Base-by-base conservation (phyloP, 2,797 vertebrate genomes). In the Petrocephalus schoutedeni region DNA sequence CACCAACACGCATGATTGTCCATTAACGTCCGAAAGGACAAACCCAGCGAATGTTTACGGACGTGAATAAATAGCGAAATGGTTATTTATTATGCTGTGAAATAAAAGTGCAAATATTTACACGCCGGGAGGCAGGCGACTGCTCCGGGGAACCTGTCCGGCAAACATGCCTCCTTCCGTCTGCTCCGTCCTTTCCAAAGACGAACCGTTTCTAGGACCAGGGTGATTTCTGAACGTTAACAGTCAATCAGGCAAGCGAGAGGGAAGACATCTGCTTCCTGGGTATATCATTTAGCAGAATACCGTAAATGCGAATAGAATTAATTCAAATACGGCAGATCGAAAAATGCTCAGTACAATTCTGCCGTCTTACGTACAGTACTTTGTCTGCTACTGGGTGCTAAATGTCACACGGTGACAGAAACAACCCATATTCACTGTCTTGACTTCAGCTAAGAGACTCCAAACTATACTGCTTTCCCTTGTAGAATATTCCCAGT, bases 91-190 rank as follows among this genome's bases (percentile, higher is more conserved):
- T 80, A 80, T 80, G 74, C 19, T 80, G 32, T n/a, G 19, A 16
- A 19, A 80, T 49, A 80, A 49, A 80, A 80, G 74, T 80, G 45
- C 41, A 80, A 49, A 80, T 80, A 49, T 80, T 80, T 80, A 80
- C 5, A 16, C 3, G 41, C 41, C 19, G 6, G 41, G 6, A 49
- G 74, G 7, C 74, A 80, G 41, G 74, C 41, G 74, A 9, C 36
- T 49, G 41, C 16, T 80, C 16, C 16, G 19, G 41, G 45, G 16
- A 41, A n/a, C 7, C 16, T n/a, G 74, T n/a, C 41, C 7, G 36
- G 12, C 41, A 80, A 49, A 49, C 74, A 80, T 7, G 41, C 74
- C 41, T n/a, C 6, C 74, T 4, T 80, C 45, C 5, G 2, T 8
- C 8, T 80, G 36, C 19, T 41, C 9, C 74, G 8, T 9, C 3